A percentile compares a stretch with the other conserved stretches of the same genome.
phyloP scores from a whole-genome alignment of 2,797 vertebrate species.

The Thamnophis elegans region DNA sequence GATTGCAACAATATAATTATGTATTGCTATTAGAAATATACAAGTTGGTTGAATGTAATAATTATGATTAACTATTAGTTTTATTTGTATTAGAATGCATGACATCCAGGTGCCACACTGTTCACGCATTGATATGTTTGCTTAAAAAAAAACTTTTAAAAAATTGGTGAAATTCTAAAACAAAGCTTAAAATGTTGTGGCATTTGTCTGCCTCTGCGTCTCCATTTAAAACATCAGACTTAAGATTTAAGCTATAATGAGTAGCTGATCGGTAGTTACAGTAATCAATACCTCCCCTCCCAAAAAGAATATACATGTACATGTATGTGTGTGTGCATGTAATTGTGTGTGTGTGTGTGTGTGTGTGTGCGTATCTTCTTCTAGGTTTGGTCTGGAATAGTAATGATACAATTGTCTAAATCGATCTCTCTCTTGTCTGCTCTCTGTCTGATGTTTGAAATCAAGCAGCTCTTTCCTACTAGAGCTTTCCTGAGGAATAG shows the following conservation, averaged over 20 bases:
- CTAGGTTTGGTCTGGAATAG: conserved; percentile 78
- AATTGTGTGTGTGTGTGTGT: no score
- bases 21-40: no score
- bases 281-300: conserved; percentile 65
- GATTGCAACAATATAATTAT: no score
- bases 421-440: conserved; percentile 82
- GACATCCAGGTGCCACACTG: no score
- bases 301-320: no score
- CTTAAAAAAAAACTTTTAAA: no score
- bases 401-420: conserved; percentile 84
- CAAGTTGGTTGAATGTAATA: no score
- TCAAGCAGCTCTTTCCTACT: conserved; percentile 78
- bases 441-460: conserved; percentile 81
- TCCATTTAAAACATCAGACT: conserved; percentile 47
- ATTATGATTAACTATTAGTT: no score
- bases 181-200: neutral
- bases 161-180: conserved; percentile 43
- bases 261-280: conserved; percentile 67
- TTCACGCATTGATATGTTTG: no score
- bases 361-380: conserved; percentile 22
- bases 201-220: neutral
- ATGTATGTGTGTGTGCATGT: no score
- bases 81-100: no score
- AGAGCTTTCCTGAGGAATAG: conserved; percentile 79
- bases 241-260: conserved; percentile 71